A percentile compares a stretch with the other conserved stretches of the same genome.
These are phyloP conservation scores for Erythrolamprus reginae DNA, from an alignment of 2,113 vertebrate species.

Conservation along the genomic window DNA sequence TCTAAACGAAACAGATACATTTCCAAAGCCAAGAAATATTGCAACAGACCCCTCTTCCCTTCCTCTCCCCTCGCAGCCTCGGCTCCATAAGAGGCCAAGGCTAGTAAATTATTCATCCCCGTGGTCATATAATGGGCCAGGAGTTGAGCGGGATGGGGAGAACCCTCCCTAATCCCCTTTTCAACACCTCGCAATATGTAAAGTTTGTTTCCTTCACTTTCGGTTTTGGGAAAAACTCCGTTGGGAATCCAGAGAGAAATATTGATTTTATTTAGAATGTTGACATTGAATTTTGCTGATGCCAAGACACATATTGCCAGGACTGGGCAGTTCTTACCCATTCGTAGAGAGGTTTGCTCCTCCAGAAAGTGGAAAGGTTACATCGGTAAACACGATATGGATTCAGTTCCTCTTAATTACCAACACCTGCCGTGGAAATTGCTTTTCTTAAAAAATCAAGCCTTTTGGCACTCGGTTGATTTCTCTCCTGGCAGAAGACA, in stretches of 20 bases:
- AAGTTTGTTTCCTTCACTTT: constrained; percentile 37
- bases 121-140: constrained; percentile 45
- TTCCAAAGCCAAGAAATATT: constrained; percentile 16
- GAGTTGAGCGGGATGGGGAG: background rate
- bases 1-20: constrained; percentile 12
- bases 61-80: constrained; percentile 41
- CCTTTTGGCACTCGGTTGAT: background rate
- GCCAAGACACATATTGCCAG: constrained; percentile 32
- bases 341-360: constrained; percentile 32
- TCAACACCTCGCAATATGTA: constrained; percentile 35
- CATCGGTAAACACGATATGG: constrained; percentile 18
- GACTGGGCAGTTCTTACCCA: background rate
- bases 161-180: constrained; percentile 39
- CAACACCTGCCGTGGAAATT: constrained; percentile 41
- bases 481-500: constrained; percentile 10
- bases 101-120: constrained; percentile 65
- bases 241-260: constrained; percentile 4
- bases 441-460: constrained; percentile 4
- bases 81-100: constrained; percentile 46
- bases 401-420: constrained; percentile 43
- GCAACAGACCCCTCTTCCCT: constrained; percentile 26
- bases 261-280: constrained; percentile 64
- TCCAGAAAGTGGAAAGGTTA: constrained; percentile 33
- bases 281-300: constrained; percentile 45
- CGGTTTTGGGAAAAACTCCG: constrained; percentile 48